These are phyloP conservation scores for Saguinus midas DNA, from an alignment of 2,113 vertebrate genomes.

Conservation along the genomic window DNA sequence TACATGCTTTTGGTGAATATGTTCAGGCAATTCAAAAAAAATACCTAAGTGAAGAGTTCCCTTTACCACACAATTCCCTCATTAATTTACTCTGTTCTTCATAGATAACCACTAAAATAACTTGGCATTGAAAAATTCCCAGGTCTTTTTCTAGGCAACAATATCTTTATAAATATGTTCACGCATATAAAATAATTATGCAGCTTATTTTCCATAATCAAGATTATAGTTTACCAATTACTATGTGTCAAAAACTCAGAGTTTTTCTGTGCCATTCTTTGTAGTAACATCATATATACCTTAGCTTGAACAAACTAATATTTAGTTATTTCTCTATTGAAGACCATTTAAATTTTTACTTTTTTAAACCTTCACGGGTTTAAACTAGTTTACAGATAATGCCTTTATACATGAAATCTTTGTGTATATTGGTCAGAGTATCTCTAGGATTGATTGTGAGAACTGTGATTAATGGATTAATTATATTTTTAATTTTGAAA, in stretches of 20 bases:
- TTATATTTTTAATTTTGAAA: slow-evolving; percentile 17
- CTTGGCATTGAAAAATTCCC: not conserved
- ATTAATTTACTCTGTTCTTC: not conserved
- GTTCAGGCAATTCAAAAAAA: not conserved
- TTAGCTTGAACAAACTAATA: not conserved
- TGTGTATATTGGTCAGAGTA: slow-evolving; percentile 9
- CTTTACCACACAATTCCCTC: not conserved
- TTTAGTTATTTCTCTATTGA: not conserved
- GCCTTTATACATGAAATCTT: not conserved
- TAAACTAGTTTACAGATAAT: slow-evolving; percentile 22
- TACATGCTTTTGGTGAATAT: not conserved
- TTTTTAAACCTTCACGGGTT: not conserved
- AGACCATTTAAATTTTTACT: not conserved
- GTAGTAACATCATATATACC: not conserved
- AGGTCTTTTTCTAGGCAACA: not conserved
- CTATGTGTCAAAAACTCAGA: not conserved
- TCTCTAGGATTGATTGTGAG: not conserved
- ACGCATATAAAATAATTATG: not conserved
- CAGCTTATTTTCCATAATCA: not conserved
- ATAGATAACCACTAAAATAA: not conserved
- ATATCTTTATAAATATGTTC: not conserved
- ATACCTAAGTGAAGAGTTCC: not conserved
- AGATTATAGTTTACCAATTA: not conserved
- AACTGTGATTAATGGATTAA: not conserved
- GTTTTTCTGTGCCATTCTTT: not conserved